Percentiles rank a stretch among this genome's conserved stretches.
Evolutionary conservation across 1,140 invertebrate species (phyloP).

Genomic region (Carposina sasakii): DNA sequence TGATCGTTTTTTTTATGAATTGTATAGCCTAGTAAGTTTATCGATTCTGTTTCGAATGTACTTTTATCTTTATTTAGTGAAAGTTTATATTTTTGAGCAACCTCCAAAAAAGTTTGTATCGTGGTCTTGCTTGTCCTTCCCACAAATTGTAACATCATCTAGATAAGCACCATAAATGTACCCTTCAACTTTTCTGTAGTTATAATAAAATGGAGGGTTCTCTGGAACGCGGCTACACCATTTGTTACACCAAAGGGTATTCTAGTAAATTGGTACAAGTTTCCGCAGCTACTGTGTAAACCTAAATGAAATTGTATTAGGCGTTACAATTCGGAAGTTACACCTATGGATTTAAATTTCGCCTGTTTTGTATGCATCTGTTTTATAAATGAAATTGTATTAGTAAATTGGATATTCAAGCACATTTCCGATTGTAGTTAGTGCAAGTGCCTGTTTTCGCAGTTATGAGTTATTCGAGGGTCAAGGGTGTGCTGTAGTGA

Average conservation of each 20-base stretch:
- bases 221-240: constrained; percentile 23
- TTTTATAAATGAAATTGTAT: no score
- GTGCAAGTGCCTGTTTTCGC: no score
- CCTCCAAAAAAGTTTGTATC: constrained; percentile 21
- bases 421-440: no score
- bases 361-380: no score
- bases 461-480: no score
- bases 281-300: no score
- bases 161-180: constrained; percentile 15
- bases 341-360: no score
- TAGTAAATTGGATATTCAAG: no score
- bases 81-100: constrained; percentile 11
- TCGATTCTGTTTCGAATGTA: neutral
- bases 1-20: constrained; percentile 10
- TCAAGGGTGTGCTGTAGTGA: no score
- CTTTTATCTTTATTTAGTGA: constrained; percentile 18
- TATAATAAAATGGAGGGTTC: constrained; percentile 11
- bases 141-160: constrained; percentile 26
- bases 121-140: constrained; percentile 16
- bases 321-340: no score
- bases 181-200: constrained; percentile 8
- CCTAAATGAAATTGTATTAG: neutral
- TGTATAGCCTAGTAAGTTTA: constrained; percentile 11
- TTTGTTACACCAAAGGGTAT: constrained; percentile 27
- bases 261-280: constrained; percentile 20